Evolutionary conservation across 1,140 invertebrate species (phyloP).

Genomic region (Proales similis): DNA sequence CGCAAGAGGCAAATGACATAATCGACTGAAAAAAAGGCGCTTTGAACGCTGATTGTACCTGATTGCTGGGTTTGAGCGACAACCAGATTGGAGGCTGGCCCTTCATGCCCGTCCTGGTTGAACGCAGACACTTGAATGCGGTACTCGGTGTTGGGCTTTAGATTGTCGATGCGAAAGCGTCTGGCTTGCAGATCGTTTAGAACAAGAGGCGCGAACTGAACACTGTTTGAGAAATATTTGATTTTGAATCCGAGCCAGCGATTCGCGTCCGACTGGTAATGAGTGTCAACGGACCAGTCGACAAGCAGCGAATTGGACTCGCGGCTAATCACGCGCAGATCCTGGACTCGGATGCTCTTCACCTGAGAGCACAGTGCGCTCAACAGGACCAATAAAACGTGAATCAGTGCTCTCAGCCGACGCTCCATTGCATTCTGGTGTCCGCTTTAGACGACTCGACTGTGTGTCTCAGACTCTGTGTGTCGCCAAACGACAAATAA

Average conservation of each 20-base stretch:
- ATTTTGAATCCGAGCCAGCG: slow-evolving; percentile 33
- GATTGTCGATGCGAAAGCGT: slow-evolving; percentile 34
- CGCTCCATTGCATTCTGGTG: no score
- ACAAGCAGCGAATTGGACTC: slow-evolving; percentile 23
- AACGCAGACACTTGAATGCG: slow-evolving; percentile 27
- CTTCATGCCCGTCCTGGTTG: slow-evolving; percentile 12
- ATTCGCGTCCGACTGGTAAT: neutral
- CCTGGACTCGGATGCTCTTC: slow-evolving; percentile 6
- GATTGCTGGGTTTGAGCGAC: slow-evolving; percentile 1
- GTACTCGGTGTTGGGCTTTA: slow-evolving; percentile 18
- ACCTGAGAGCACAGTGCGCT: no score
- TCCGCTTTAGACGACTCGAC: no score
- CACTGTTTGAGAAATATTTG: slow-evolving; percentile 27
- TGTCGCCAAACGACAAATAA: no score
- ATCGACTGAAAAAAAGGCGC: neutral
- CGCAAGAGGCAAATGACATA: neutral
- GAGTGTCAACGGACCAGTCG: slow-evolving; percentile 11
- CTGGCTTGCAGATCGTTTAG: slow-evolving; percentile 19
- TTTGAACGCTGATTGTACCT: slow-evolving; percentile 8
- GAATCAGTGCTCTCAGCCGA: no score
- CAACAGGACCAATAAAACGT: no score
- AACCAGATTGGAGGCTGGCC: slow-evolving; percentile 18
- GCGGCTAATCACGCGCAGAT: neutral
- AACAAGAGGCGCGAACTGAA: slow-evolving; percentile 6
- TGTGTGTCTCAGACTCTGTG: no score